Base-by-base conservation (phyloP, 2,888 invertebrate genomes). In the Morpho achilles region DNA sequence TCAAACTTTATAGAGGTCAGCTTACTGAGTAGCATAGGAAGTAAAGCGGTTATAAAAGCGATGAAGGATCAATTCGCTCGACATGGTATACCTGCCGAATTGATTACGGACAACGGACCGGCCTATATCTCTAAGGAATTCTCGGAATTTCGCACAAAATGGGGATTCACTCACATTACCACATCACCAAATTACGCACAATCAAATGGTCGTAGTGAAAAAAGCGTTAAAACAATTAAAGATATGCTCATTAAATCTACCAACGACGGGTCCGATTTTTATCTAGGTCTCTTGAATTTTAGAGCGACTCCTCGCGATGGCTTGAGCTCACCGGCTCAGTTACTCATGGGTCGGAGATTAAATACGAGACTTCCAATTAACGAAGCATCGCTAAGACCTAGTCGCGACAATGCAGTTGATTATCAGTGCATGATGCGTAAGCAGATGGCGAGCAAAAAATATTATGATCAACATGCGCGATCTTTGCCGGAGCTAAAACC, bases 101-200 rank as follows among this genome's bases (percentile, higher is more conserved):
- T 59, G 45, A 67, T 68, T 43, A 74, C 59, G 1, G 66, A 64
- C 39, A 68, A 68, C 46, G 67, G 61, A 0, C 57, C 64, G 6
- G 61, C 61, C 7, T 68, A 59, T 47, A 23, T 23, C 3, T 64
- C 63, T 0, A 54, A 5, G n/a, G 63, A 65, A 51, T 68, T 68
- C 51, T 47, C 23, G 43, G 23, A 44, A 7, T 68, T 67, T 49
- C 7, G 8, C 4, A 7, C 9, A 4, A 52, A 58, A n/a, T 67
- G 64, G 63, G 58, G 54, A 7, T 44, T 66, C 9, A 10, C 41
- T 2, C 66, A 66, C 10, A 55, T 50, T 0, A 64, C 62, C 0
- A 57, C 60, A 7, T 65, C 64, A 1, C 63, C 64, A 7, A 10
- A 59, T 22, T 67, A 63, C 52, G 41, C 63, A 0, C 63, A 65